Evolutionary conservation across 2,113 vertebrate species (phyloP).

Genomic region (Rhegmatorhina hoffmannsi): DNA sequence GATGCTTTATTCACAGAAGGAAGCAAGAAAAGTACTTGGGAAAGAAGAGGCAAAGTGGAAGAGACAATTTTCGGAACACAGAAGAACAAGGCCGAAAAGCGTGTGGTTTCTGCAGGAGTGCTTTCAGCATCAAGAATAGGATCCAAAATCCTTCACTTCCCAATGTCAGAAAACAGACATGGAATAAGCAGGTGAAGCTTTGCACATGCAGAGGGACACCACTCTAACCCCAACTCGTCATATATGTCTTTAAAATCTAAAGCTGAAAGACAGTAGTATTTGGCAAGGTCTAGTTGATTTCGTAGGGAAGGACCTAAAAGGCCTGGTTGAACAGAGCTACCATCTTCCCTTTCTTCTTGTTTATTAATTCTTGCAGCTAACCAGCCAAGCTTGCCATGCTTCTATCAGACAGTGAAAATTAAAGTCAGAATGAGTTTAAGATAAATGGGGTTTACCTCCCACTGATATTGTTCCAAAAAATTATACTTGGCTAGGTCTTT

Average conservation of each 20-base stretch:
- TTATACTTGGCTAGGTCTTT: background rate
- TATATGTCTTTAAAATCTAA: background rate
- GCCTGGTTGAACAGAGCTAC: background rate
- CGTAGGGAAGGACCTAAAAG: background rate
- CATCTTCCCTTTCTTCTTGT: background rate
- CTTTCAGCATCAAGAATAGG: background rate
- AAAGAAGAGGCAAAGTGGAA: background rate
- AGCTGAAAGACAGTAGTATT: background rate
- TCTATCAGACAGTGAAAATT: background rate
- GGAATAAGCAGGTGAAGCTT: background rate
- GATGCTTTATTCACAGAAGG: background rate
- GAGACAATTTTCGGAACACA: background rate
- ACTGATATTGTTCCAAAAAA: background rate
- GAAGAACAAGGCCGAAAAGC: background rate
- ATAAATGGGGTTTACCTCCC: background rate
- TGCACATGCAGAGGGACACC: accelerated
- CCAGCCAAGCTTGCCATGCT: background rate
- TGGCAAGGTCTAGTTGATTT: background rate
- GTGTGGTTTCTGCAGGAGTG: background rate
- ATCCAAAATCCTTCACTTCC: background rate
- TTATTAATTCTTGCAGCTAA: background rate
- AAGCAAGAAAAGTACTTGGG: background rate
- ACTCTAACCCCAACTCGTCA: background rate
- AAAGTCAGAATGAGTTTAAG: background rate
- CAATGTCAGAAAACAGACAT: background rate